Evolutionary conservation across 1,140 invertebrate species (phyloP).

Genomic region (Aphis craccivora): DNA sequence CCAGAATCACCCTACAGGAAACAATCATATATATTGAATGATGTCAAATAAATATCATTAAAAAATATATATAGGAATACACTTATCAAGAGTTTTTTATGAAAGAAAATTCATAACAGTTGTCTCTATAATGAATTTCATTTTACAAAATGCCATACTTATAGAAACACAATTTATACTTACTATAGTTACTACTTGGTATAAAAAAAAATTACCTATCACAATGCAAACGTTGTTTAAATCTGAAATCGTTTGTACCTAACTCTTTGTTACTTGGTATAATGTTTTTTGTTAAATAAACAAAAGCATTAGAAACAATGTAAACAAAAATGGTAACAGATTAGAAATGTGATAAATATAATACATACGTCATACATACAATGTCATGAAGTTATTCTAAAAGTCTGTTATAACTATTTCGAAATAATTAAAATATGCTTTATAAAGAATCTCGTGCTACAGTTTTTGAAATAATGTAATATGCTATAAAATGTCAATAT

Average conservation of each 20-base stretch:
- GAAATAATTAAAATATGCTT: background rate
- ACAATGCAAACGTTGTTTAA: background rate
- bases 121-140: background rate
- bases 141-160: background rate
- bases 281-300: background rate
- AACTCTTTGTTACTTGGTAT: background rate
- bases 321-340: background rate
- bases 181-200: background rate
- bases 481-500: background rate
- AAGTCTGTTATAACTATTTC: background rate
- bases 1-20: background rate
- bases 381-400: background rate
- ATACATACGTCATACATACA: background rate
- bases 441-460: background rate
- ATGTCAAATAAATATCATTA: slow-evolving; percentile 1
- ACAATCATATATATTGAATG: slow-evolving; percentile 13
- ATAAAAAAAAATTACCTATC: background rate
- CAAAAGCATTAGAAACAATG: background rate
- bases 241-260: background rate
- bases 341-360: background rate
- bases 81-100: background rate
- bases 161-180: background rate
- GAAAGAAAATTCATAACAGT: background rate
- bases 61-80: background rate
- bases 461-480: background rate